Conservation (phyloP, 2,113 vertebrate genomes). For the Isurus oxyrinchus region DNA sequence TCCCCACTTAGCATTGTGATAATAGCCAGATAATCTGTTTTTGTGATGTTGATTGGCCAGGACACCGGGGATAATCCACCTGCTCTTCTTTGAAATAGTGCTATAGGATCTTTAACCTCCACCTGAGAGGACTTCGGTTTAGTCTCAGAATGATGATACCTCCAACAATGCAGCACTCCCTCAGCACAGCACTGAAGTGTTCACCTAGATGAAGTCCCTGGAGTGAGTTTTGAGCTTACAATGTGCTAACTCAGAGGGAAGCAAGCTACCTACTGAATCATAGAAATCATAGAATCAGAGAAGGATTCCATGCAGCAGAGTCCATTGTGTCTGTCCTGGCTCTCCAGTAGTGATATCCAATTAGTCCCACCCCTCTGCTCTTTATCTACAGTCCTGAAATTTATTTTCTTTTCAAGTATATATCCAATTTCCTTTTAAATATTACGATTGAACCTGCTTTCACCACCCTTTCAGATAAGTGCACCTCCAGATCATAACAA, state of each 20-base stretch:
- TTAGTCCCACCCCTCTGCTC: background rate
- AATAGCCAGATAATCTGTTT: background rate
- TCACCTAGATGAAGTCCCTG: background rate
- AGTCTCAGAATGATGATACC: too few species aligned
- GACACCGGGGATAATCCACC: too few species aligned
- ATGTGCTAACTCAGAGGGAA: background rate
- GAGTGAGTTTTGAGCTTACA: background rate
- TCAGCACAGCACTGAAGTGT: background rate
- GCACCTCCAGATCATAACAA: too few species aligned
- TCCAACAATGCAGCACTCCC: background rate
- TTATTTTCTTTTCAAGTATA: background rate
- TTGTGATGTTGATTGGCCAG: too few species aligned
- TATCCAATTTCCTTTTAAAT: too few species aligned
- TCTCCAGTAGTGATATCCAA: too few species aligned
- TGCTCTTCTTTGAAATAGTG: too few species aligned
- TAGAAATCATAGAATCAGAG: background rate
- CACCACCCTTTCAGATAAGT: too few species aligned
- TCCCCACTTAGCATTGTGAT: background rate
- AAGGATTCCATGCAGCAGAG: background rate
- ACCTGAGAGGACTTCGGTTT: too few species aligned
- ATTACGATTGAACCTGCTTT: too few species aligned
- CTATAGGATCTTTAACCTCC: too few species aligned
- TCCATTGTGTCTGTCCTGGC: background rate
- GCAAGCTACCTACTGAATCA: background rate
- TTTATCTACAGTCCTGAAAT: background rate